phyloP scores from a whole-genome alignment of 2,113 vertebrate species.

The Butorides virescens region DNA sequence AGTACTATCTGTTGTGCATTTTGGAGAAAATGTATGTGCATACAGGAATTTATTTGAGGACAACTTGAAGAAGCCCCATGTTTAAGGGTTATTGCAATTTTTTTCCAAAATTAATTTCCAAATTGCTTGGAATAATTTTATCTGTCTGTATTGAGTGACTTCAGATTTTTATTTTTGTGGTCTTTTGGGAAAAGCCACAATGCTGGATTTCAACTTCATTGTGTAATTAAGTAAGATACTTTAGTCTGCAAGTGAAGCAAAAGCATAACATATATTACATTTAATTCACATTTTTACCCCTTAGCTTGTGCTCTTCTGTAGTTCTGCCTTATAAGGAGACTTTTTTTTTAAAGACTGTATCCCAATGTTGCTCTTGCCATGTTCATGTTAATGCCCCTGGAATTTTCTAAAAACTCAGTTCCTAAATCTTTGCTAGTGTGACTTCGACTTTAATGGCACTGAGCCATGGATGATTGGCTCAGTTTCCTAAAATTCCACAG shows the following conservation, averaged over 20 bases:
- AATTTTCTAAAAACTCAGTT: not conserved
- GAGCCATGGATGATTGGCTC: slow-evolving; percentile 38
- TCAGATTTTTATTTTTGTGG: not conserved
- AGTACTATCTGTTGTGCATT: accelerated
- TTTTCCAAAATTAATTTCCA: not conserved
- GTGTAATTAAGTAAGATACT: not conserved
- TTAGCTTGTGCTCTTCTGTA: not conserved
- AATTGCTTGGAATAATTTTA: not conserved
- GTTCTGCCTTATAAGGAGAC: not conserved
- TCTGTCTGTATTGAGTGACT: not conserved
- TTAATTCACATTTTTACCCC: not conserved
- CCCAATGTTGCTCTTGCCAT: not conserved
- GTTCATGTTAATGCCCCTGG: not conserved
- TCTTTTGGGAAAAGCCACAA: not conserved
- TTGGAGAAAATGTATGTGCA: not conserved
- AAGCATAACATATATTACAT: not conserved
- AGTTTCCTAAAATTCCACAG: slow-evolving; percentile 34
- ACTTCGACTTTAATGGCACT: slow-evolving; percentile 55
- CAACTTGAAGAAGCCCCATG: not conserved
- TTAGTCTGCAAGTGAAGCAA: not conserved
- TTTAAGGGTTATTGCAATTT: not conserved
- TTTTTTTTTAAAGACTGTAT: not conserved
- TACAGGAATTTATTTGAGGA: not conserved
- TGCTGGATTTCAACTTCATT: not conserved
- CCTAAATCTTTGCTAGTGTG: not conserved